Conservation (phyloP, 2,113 vertebrate species). For the Alces alces region DNA sequence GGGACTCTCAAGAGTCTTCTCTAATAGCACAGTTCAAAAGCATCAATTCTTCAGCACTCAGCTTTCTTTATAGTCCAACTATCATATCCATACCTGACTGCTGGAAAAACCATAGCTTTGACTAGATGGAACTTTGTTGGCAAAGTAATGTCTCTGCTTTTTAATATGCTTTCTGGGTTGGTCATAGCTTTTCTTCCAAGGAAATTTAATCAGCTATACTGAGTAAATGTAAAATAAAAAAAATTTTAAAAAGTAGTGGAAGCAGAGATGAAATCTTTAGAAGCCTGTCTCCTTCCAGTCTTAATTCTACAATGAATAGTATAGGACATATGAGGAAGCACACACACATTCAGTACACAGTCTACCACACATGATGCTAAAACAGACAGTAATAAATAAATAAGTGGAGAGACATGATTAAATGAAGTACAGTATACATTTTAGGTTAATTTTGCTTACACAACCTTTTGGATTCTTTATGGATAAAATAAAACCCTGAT, state of each 20-base stretch:
- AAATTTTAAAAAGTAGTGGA: not conserved
- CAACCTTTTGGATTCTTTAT: not conserved
- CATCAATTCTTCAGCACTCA: not conserved
- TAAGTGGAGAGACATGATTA: not conserved
- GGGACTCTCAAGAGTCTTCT: not conserved
- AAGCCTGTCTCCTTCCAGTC: not conserved
- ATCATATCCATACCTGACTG: not conserved
- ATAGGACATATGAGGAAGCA: not conserved
- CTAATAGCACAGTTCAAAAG: not conserved
- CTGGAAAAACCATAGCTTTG: not conserved
- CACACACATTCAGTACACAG: not conserved
- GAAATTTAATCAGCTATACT: not conserved
- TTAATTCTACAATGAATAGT: fast-evolving
- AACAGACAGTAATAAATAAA: not conserved
- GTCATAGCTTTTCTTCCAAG: not conserved
- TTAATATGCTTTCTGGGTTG: not conserved
- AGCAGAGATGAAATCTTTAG: not conserved
- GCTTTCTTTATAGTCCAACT: not conserved
- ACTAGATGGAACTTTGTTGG: not conserved
- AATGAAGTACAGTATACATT: not conserved
- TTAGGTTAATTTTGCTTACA: not conserved
- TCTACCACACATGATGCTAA: not conserved
- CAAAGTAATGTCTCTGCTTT: not conserved
- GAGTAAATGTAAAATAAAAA: not conserved
- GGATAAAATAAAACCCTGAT: not conserved